These are phyloP conservation scores for Eupithecia abbreviata DNA, from an alignment of 2,888 invertebrate species.

Conservation along the genomic window DNA sequence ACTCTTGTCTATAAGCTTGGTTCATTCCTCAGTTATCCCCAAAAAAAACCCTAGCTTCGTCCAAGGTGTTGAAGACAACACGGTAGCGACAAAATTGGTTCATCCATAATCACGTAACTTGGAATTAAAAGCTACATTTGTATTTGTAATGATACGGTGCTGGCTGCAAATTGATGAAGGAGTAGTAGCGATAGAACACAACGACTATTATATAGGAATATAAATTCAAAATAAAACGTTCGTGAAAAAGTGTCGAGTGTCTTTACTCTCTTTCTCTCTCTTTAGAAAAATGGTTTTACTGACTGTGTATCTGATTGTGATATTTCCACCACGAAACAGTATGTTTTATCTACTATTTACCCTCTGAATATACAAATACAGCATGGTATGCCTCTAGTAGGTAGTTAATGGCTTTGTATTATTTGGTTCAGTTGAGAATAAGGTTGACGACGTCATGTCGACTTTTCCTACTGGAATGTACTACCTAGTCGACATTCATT, in stretches of 20 bases:
- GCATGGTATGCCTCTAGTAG: no score
- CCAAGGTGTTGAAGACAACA: constrained; percentile 40
- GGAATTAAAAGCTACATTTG: constrained; percentile 53
- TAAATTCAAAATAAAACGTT: not conserved
- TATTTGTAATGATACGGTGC: constrained; percentile 50
- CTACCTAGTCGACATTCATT: not conserved
- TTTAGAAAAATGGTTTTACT: not conserved
- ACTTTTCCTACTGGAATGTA: constrained; percentile 1
- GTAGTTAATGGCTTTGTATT: not conserved
- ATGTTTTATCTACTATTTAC: no score
- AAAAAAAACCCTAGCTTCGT: constrained; percentile 10
- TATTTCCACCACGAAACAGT: no score
- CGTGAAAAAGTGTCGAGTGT: not conserved
- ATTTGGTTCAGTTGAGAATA: not conserved
- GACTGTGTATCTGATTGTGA: not conserved
- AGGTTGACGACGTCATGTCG: not conserved
- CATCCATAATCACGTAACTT: constrained; percentile 49
- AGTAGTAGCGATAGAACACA: constrained; percentile 8
- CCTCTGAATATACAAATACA: no score
- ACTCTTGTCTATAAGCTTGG: not conserved
- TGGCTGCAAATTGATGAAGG: constrained; percentile 44
- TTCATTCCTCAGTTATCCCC: not conserved
- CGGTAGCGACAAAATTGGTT: constrained; percentile 54
- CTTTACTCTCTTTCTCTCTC: not conserved
- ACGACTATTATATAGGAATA: not conserved